These are phyloP conservation scores for Spheniscus mendiculus DNA, from an alignment of 2,113 vertebrate genomes.

Conservation along the genomic window DNA sequence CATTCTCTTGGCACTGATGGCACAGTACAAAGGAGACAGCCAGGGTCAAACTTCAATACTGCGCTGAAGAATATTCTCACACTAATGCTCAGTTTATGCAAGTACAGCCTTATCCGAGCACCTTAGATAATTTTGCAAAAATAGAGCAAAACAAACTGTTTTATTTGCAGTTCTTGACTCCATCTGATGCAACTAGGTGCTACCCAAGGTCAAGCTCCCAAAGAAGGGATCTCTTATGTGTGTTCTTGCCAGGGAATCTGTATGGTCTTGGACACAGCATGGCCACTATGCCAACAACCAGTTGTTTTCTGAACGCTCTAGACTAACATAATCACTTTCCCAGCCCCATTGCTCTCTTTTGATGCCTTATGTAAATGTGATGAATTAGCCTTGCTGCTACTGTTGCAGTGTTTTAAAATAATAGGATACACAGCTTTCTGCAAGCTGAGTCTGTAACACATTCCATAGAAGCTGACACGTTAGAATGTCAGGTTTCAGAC, in stretches of 20 bases:
- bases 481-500: not conserved
- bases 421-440: not conserved
- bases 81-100: not conserved
- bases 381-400: not conserved
- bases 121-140: not conserved
- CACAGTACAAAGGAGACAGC: not conserved
- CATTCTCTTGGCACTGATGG: not conserved
- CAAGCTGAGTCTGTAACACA: not conserved
- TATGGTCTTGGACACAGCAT: not conserved
- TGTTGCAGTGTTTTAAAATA: not conserved
- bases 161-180: not conserved
- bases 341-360: not conserved
- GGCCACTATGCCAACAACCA: not conserved
- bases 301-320: not conserved
- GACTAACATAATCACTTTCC: not conserved
- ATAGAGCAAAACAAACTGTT: not conserved
- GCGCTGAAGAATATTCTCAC: not conserved
- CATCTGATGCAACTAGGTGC: not conserved
- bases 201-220: not conserved
- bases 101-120: not conserved
- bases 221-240: not conserved
- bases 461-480: not conserved
- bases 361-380: not conserved
- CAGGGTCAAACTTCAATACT: not conserved
- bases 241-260: not conserved